These are phyloP conservation scores for Athene noctua DNA, from an alignment of 2,113 vertebrate genomes.

Conservation along the genomic window DNA sequence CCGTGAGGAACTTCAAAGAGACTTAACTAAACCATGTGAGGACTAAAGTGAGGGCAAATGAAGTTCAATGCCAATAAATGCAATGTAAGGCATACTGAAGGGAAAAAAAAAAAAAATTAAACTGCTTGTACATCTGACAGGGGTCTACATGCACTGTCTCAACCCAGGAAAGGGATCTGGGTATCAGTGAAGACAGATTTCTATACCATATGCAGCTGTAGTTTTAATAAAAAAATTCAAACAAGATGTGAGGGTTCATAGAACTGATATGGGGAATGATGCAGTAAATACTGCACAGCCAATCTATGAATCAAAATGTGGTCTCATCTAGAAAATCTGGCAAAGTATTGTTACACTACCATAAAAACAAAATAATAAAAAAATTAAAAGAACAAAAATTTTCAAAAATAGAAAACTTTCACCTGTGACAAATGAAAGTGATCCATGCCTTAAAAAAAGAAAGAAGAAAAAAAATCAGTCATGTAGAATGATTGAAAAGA, in stretches of 20 bases:
- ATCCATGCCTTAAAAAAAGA: background rate
- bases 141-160: conserved; percentile 14
- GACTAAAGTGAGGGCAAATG: conserved; percentile 31
- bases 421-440: background rate
- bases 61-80: conserved; percentile 60
- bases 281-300: background rate
- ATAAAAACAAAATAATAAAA: background rate
- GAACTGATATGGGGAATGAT: background rate
- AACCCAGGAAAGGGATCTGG: conserved; percentile 12
- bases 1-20: conserved; percentile 44
- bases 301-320: conserved; percentile 6
- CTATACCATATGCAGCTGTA: conserved; percentile 26
- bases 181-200: conserved; percentile 59
- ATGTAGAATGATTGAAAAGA: background rate
- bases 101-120: background rate
- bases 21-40: conserved; percentile 41
- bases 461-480: background rate
- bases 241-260: conserved; percentile 41
- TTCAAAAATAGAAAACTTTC: background rate
- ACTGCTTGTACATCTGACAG: conserved; percentile 44
- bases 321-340: background rate
- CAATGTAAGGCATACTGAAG: conserved; percentile 41
- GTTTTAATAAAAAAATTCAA: conserved; percentile 15
- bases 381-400: fast-evolving
- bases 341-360: background rate